A percentile compares a stretch with the other conserved stretches of the same genome.
These are phyloP conservation scores for Castor canadensis DNA, from an alignment of 2,113 vertebrate species.

Conservation along the genomic window DNA sequence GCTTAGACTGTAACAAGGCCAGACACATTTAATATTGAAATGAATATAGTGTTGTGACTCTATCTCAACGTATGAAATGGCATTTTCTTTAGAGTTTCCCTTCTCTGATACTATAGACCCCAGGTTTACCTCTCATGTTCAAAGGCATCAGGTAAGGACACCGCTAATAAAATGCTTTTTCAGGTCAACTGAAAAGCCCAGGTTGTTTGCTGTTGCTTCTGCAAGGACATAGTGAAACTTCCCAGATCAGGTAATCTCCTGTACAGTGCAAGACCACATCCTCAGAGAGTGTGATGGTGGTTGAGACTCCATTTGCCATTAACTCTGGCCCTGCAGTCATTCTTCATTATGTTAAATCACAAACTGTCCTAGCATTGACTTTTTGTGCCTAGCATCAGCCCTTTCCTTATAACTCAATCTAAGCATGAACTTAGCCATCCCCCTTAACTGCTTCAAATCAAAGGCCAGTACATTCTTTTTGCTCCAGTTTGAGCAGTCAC, in stretches of 20 bases:
- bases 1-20: background rate
- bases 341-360: background rate
- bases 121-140: background rate
- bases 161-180: constrained; percentile 12
- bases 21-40: background rate
- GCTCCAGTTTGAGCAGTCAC: background rate
- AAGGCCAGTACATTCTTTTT: background rate
- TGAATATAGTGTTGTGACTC: background rate
- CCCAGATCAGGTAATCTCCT: background rate
- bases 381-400: background rate
- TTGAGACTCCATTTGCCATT: background rate
- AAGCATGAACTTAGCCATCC: background rate
- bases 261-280: background rate
- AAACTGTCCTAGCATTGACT: background rate
- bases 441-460: background rate
- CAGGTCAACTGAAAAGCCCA: background rate
- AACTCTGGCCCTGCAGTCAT: background rate
- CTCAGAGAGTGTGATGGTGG: background rate
- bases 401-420: background rate
- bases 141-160: background rate
- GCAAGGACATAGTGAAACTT: background rate
- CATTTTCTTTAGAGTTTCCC: background rate
- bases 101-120: background rate
- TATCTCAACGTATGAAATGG: background rate
- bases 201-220: background rate